Evolutionary conservation across 2,888 invertebrate genomes (phyloP), one percentile per base, ranked within the genome.

Genomic region (Eudasyphora cyanicolor): DNA sequence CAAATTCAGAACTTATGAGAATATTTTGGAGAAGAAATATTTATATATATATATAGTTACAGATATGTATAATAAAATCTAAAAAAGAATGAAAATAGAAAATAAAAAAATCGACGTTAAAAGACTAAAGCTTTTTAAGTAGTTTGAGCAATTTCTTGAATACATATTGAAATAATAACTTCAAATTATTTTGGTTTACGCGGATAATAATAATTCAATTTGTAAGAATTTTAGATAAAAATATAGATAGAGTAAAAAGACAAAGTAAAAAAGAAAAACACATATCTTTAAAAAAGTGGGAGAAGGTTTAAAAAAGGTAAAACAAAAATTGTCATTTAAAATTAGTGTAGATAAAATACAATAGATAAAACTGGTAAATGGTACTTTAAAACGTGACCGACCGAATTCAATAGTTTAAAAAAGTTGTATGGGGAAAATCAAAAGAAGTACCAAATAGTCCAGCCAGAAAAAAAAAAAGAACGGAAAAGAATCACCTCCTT

Each of bases 71-170:
- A n/a, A n/a, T n/a, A n/a, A n/a, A n/a, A n/a, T n/a, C n/a, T 67
- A 51, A n/a, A n/a, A n/a, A 75, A 19, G 29, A 51, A 21, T 35
- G 60, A 27, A 51, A 71, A 27, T 19, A n/a, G n/a, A n/a, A n/a
- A 12, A 70, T 32, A 64, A 19, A 76, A 57, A n/a, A 70, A 35
- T 21, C 29, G 0, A 24, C 32, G 54, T 76, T 67, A 54, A 76
- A 77, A 38, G 12, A 21, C 42, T 67, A 67, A 67, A 42, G 38
- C 42, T 67, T 67, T 67, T 67, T 42, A 67, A 67, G 67, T 67
- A 67, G 67, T 67, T 67, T 67, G 67, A 67, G 67, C 67, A 67
- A 67, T 38, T 67, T 67, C 14, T 57, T 67, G 64, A 38, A 32
- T 32, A 35, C 32, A 38, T 35, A 3, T 19, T 21, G 64, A 64